Evolutionary conservation across 2,113 vertebrate species (phyloP).

Genomic region (Nothoprocta perdicaria): DNA sequence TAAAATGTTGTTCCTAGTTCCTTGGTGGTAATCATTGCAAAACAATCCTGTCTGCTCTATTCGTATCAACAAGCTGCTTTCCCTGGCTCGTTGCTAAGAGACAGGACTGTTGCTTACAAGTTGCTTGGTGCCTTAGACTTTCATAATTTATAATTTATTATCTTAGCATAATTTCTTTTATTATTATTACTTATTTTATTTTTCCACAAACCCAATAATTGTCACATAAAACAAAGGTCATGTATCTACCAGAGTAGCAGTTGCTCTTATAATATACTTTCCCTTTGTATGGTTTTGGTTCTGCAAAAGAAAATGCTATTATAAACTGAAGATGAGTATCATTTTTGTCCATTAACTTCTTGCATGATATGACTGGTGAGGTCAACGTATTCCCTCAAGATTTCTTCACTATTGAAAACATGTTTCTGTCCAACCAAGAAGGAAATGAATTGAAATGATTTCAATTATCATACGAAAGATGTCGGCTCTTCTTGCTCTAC

Average conservation of each 20-base stretch:
- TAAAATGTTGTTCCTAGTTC: slow-evolving; percentile 83
- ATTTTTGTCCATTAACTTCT: slow-evolving; percentile 82
- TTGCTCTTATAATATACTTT: slow-evolving; percentile 28
- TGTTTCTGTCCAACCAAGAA: slow-evolving; percentile 75
- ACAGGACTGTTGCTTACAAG: slow-evolving; percentile 85
- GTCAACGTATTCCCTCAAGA: slow-evolving; percentile 80
- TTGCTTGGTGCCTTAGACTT: slow-evolving; percentile 77
- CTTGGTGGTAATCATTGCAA: slow-evolving; percentile 77
- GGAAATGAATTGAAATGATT: slow-evolving; percentile 80
- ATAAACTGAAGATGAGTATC: slow-evolving; percentile 78
- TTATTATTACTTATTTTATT: slow-evolving; percentile 60
- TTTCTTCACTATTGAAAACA: slow-evolving; percentile 77
- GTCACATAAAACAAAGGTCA: slow-evolving; percentile 74
- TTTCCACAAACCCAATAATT: slow-evolving; percentile 69
- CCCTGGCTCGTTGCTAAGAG: slow-evolving; percentile 81
- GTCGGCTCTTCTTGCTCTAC: slow-evolving; percentile 28
- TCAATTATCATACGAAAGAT: slow-evolving; percentile 77
- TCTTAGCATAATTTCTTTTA: slow-evolving; percentile 70
- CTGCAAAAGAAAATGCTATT: slow-evolving; percentile 68
- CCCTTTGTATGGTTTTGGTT: slow-evolving; percentile 51
- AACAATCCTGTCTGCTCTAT: slow-evolving; percentile 79
- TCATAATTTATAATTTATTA: slow-evolving; percentile 84
- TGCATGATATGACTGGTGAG: slow-evolving; percentile 72
- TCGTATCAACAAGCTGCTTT: slow-evolving; percentile 79
- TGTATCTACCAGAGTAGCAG: background rate